phyloP scores from a whole-genome alignment of 1,140 invertebrate species.

The Dysdera silvatica region DNA sequence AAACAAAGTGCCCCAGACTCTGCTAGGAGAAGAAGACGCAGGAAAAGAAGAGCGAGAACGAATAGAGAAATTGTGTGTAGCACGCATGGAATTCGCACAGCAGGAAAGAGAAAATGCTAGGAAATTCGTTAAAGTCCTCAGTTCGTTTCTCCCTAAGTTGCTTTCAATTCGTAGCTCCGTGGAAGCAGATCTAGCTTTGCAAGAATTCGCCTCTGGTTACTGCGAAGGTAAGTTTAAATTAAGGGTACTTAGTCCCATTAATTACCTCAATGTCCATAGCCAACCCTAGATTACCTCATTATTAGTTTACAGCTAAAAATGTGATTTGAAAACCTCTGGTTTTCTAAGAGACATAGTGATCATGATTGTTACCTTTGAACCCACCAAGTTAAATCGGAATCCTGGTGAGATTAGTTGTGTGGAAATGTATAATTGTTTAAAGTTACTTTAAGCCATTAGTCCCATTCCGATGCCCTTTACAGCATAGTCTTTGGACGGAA shows the following conservation, averaged over 20 bases:
- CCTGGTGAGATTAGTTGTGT: no score
- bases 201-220: constrained; percentile 82
- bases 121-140: constrained; percentile 63
- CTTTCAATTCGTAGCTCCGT: constrained; percentile 62
- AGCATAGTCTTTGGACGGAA: no score
- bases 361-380: no score
- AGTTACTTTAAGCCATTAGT: no score
- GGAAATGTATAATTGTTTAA: no score
- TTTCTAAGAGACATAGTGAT: no score
- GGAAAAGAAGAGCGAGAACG: constrained; percentile 32
- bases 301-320: no score
- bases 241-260: constrained; percentile 42
- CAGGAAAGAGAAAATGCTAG: constrained; percentile 68
- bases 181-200: constrained; percentile 78
- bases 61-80: constrained; percentile 38
- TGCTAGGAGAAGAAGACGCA: constrained; percentile 35
- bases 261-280: no score
- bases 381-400: no score
- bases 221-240: constrained; percentile 60
- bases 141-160: constrained; percentile 61
- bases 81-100: constrained; percentile 58
- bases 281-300: no score
- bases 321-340: neutral
- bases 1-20: constrained; percentile 56
- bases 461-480: no score